A percentile compares a stretch with the other conserved stretches of the same genome.
phyloP scores from a whole-genome alignment of 2,113 vertebrate genomes.

The Saguinus midas region DNA sequence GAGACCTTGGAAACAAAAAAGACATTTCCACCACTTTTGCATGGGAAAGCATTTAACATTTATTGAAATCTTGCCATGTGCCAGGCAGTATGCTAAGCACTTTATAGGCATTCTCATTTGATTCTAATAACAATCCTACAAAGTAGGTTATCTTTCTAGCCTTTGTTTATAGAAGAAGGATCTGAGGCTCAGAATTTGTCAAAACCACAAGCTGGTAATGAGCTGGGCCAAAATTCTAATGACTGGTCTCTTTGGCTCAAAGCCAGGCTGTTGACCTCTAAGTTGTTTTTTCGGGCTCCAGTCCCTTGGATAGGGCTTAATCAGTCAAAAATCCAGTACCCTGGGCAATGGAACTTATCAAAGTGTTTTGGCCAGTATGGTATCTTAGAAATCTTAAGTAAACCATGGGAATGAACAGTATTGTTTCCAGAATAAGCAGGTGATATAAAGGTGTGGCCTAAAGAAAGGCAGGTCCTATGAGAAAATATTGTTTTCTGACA shows the following conservation, averaged over 20 bases:
- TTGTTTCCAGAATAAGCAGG: slow-evolving; percentile 5
- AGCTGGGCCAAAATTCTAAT: not conserved
- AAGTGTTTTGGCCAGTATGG: not conserved
- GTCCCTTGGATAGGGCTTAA: not conserved
- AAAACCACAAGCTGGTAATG: not conserved
- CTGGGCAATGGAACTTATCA: not conserved
- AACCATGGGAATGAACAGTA: not conserved
- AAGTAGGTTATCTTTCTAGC: not conserved
- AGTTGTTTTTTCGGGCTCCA: not conserved
- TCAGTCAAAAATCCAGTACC: not conserved
- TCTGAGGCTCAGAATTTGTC: not conserved
- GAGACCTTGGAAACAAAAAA: not conserved
- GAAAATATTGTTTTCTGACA: not conserved
- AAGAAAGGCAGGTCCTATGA: not conserved
- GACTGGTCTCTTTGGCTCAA: not conserved
- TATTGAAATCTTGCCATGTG: not conserved
- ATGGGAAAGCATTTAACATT: not conserved
- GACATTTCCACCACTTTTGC: not conserved
- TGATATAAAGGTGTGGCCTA: not conserved
- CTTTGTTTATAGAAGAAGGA: not conserved
- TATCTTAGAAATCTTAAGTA: not conserved
- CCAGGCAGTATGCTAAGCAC: not conserved
- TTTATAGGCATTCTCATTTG: not conserved
- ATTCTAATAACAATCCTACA: not conserved
- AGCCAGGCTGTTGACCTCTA: not conserved